These are phyloP conservation scores for Exocentrus adspersus DNA, from an alignment of 2,888 invertebrate species.

Conservation along the genomic window DNA sequence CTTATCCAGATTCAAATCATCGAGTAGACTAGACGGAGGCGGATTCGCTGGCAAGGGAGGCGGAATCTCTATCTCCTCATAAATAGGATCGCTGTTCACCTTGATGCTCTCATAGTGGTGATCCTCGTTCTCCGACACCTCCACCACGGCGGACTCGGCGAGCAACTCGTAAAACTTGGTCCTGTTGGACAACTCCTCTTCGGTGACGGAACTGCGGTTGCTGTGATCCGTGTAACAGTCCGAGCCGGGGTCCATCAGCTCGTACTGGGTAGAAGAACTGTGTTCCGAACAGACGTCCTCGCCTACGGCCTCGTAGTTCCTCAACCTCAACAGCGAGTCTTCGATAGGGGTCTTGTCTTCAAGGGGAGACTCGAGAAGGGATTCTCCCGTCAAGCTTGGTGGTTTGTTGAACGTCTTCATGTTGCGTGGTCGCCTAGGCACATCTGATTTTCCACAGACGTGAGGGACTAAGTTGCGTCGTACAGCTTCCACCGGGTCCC, in stretches of 20 bases:
- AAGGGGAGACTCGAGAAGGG: constrained; percentile 71
- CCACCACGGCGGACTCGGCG: constrained; percentile 75
- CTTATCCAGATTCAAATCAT: constrained; percentile 76
- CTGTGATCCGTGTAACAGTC: constrained; percentile 76
- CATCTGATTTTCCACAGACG: constrained; percentile 74
- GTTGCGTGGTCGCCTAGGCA: constrained; percentile 61
- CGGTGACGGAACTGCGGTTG: constrained; percentile 64
- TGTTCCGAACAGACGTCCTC: constrained; percentile 64
- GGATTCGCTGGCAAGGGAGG: constrained; percentile 83
- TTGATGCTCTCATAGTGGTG: constrained; percentile 81
- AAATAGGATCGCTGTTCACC: constrained; percentile 78
- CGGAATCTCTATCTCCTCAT: constrained; percentile 82
- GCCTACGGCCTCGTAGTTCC: constrained; percentile 59
- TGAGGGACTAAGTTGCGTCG: constrained; percentile 79
- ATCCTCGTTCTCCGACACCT: constrained; percentile 73
- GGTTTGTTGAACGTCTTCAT: constrained; percentile 63
- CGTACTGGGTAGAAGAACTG: constrained; percentile 76
- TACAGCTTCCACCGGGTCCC: constrained; percentile 81
- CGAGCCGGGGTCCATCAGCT: constrained; percentile 78
- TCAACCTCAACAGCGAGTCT: constrained; percentile 72
- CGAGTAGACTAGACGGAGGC: constrained; percentile 74
- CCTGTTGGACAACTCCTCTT: constrained; percentile 72
- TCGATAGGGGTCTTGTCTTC: constrained; percentile 68
- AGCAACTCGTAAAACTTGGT: constrained; percentile 80
- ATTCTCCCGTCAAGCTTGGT: constrained; percentile 66